Evolutionary conservation across 2,888 invertebrate species (phyloP), one percentile per base, ranked within the genome.

Genomic region (Clunio marinus): DNA sequence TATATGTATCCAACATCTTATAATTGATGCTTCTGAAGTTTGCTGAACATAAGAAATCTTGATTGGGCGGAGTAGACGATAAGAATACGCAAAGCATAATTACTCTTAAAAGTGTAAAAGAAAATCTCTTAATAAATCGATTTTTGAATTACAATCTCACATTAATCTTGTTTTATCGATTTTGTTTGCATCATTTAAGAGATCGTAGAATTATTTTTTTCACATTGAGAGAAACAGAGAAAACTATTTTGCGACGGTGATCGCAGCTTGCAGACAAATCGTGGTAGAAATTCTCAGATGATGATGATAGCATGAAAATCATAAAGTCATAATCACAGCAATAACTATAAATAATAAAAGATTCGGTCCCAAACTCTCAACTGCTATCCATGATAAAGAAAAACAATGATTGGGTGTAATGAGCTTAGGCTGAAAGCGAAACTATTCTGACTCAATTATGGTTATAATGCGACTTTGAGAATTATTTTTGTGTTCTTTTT

Each of bases 381-480:
- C 2, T 51, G 24, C 20, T 7, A 51, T 51, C 17, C n/a, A 20
- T 20, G 51, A 13, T 4, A 51, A 51, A 51, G 20, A 62, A 37
- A 62, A 62, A 41, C 62, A 65, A 65, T 45, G 46, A 65, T 28
- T 27, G 27, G 63, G 17, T 13, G 25, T 65, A 65, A 65, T 65
- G 46, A 65, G 63, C 63, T 65, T 35, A 62, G 41, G 62, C 20
- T n/a, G 20, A 41, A 41, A 65, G 41, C n/a, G n/a, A 65, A 65
- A 65, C 63, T 65, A 65, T 65, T 65, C 28, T 25, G 63, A 65
- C 24, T 65, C 63, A 65, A 65, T 65, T 65, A 65, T 65, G 63
- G 63, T 20, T 7, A 37, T 65, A 65, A 65, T 65, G 63, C 17
- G 63, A 37, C 63, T 65, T 65, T 65, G 63, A 65, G 46, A 46